Evolutionary conservation across 2,888 invertebrate genomes (phyloP), one percentile per base, ranked within the genome.

Genomic region (Leucoma salicis): DNA sequence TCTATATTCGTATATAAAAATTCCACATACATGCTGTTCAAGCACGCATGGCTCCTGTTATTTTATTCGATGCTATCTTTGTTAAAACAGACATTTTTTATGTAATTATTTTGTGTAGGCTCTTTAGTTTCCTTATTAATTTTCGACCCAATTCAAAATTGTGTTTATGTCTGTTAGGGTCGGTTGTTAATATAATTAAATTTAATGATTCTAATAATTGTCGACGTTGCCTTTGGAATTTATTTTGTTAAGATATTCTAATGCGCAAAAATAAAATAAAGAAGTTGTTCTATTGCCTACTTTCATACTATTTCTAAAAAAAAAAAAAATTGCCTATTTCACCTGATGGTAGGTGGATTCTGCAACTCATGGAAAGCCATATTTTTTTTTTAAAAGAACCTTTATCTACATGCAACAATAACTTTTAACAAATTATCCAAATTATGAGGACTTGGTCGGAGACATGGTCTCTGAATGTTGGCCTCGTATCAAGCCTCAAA

Each of bases 11-110:
- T 49, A 46, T 44, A 63, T 56, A 59, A 60, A 63, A 63, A 46
- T 56, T 51, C 62, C 62, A 66, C 55, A 64, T 63, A 62, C 63
- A 62, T 54, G 55, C 58, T 55, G 59, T 64, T 65, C 61, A 49
- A 49, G 53, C 77, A 77, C 76, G 77, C 77, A 54, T 74, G 53
- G 63, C 60, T 64, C 35, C 48, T 52, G 48, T 48, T 58, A 16
- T 55, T 57, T 63, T 55, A 42, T 34, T 24, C 31, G 65, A 68
- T 68, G 35, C 29, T 59, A 71, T 69, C 71, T 53, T 16, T 35
- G 29, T 45, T 45, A 49, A 52, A 43, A 44, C 42, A 45, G 41
- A 44, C 27, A 42, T 39, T 27, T 46, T 14, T 43, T 35, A 41
- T 49, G 42, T 49, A 38, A 47, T 49, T 48, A 33, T 39, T 42